Percentiles rank a stretch among this genome's conserved stretches.
These are phyloP conservation scores for Ctenosaura bakeri DNA, from an alignment of 2,797 vertebrate genomes.

Conservation along the genomic window DNA sequence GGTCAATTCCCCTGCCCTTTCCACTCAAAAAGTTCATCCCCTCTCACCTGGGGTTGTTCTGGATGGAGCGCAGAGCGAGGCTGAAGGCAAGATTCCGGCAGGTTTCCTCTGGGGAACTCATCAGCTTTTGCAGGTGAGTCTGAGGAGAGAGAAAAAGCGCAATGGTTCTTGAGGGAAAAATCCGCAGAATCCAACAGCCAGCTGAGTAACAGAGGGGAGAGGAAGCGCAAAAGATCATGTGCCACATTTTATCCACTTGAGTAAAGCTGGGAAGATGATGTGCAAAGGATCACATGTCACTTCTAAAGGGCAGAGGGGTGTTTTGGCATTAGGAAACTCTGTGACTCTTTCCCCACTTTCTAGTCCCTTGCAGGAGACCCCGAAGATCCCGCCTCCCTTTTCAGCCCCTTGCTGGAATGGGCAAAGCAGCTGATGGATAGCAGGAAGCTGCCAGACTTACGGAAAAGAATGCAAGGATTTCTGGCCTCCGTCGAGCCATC, in stretches of 20 bases:
- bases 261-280: no score
- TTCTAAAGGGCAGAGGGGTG: background rate
- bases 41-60: conserved; percentile 94
- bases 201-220: no score
- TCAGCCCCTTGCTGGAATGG: background rate
- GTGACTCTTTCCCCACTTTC: background rate
- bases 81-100: conserved; percentile 95
- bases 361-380: background rate
- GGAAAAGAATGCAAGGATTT: conserved; percentile 95
- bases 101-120: conserved; percentile 93
- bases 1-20: background rate
- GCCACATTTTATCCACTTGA: background rate
- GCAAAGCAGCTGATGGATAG: background rate
- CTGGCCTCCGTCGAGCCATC: conserved; percentile 94
- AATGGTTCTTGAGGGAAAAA: background rate
- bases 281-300: background rate
- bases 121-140: conserved; percentile 95
- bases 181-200: no score
- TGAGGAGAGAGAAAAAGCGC: conserved; percentile 61
- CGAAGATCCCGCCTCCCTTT: background rate
- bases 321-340: background rate
- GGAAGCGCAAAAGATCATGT: background rate
- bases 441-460: conserved; percentile 81
- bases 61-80: conserved; percentile 93
- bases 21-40: background rate